phyloP scores from a whole-genome alignment of 1,140 invertebrate genomes.

The Mesaphorura yosii region DNA sequence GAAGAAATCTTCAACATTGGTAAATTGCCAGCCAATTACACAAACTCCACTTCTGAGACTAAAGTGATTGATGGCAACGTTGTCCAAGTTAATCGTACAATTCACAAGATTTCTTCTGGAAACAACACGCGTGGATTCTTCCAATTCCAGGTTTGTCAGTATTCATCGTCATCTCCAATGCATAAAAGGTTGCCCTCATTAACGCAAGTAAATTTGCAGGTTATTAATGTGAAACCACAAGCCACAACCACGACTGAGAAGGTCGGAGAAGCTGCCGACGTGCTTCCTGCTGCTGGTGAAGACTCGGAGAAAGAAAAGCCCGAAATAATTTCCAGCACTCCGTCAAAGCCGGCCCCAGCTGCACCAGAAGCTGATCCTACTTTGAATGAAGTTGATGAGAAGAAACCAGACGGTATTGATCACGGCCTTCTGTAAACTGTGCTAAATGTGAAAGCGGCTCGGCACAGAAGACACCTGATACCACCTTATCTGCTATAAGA shows the following conservation, averaged over 20 bases:
- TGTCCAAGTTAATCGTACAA: conserved; percentile 29
- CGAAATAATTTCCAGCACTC: background rate
- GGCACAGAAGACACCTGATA: too few relatives aligned
- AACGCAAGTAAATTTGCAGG: conserved; percentile 5
- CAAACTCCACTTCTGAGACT: conserved; percentile 29
- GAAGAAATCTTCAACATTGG: conserved; percentile 4
- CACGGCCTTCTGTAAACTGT: conserved; percentile 10
- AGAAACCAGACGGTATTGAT: conserved; percentile 19
- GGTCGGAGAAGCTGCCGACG: background rate
- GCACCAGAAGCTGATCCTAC: conserved; percentile 8
- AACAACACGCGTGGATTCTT: conserved; percentile 30
- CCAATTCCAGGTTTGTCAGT: conserved; percentile 22
- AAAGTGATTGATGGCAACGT: conserved; percentile 29
- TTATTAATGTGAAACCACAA: conserved; percentile 19
- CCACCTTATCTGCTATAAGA: too few relatives aligned
- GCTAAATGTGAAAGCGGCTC: too few relatives aligned
- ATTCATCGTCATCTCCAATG: background rate
- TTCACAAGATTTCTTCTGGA: conserved; percentile 26
- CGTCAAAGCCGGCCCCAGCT: background rate
- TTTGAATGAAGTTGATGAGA: conserved; percentile 20
- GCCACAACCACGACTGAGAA: background rate
- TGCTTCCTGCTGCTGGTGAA: background rate
- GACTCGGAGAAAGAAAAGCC: conserved; percentile 3
- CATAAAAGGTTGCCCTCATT: background rate
- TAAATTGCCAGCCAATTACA: conserved; percentile 26